phyloP scores from a whole-genome alignment of 2,888 invertebrate species.

The Papilio gigon region DNA sequence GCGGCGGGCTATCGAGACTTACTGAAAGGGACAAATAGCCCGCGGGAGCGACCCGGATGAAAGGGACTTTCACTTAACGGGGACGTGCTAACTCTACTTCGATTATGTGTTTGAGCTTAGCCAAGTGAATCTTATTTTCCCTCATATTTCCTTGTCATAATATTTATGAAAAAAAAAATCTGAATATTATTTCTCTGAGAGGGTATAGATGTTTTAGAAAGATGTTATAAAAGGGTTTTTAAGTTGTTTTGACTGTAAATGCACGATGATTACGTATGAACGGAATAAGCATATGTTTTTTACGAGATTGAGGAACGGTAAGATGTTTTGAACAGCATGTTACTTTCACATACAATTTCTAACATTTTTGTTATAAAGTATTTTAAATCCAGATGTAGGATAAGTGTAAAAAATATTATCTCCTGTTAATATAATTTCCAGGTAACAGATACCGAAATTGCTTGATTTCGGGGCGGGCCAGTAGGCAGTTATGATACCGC shows the following conservation, averaged over 20 bases:
- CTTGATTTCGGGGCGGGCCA: conserved; percentile 38
- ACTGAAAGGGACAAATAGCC: conserved; percentile 58
- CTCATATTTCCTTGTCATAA: conserved; percentile 43
- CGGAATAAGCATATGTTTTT: not conserved
- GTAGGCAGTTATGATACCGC: conserved; percentile 41
- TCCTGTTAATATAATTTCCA: conserved; percentile 19
- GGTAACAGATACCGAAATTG: conserved; percentile 31
- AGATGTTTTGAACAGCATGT: not conserved
- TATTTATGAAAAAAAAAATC: conserved; percentile 30
- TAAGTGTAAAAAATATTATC: conserved; percentile 5
- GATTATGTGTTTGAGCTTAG: conserved; percentile 45
- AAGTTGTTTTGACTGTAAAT: conserved; percentile 11
- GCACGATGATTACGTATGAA: conserved; percentile 1
- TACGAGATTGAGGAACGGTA: not conserved
- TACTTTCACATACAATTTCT: not conserved
- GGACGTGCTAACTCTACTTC: conserved; percentile 52
- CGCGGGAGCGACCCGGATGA: conserved; percentile 51
- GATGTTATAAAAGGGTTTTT: not conserved
- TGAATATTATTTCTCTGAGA: conserved; percentile 24
- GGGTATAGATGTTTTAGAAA: conserved; percentile 27
- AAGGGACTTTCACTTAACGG: conserved; percentile 54
- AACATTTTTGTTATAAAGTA: not conserved
- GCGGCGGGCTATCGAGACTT: conserved; percentile 51
- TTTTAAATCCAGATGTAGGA: not conserved
- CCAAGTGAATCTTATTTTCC: conserved; percentile 50